A percentile compares a stretch with the other conserved stretches of the same genome.
These are phyloP conservation scores for Drosophila lacicola DNA, from an alignment of 2,888 invertebrate species.

Conservation along the genomic window DNA sequence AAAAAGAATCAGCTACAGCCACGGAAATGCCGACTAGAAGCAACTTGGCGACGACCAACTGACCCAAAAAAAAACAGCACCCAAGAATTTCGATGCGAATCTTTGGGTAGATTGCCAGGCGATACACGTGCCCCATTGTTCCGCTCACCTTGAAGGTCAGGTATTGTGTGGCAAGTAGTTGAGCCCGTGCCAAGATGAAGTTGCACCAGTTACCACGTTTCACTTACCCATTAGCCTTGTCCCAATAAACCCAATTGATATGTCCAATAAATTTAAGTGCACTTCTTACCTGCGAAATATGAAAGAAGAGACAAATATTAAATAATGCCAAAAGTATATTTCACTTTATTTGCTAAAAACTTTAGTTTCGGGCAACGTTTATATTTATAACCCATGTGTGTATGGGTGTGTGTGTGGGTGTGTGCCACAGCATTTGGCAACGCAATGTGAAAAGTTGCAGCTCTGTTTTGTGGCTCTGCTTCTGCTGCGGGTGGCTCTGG, in stretches of 20 bases:
- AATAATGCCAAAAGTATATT: slow-evolving; percentile 27
- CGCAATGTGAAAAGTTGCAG: slow-evolving; percentile 17
- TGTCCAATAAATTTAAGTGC: slow-evolving; percentile 8
- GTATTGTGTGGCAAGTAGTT: slow-evolving; percentile 50
- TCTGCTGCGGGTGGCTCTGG: slow-evolving; percentile 14
- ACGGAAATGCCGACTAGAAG: slow-evolving; percentile 21
- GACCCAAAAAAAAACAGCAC: slow-evolving; percentile 51
- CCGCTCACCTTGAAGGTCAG: slow-evolving; percentile 61
- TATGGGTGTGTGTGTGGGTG: slow-evolving; percentile 14
- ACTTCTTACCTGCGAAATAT: neutral
- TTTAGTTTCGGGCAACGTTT: slow-evolving; percentile 39
- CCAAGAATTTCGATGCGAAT: slow-evolving; percentile 41
- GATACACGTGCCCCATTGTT: slow-evolving; percentile 42
- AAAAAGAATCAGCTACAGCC: slow-evolving; percentile 25
- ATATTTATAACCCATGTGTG: slow-evolving; percentile 29
- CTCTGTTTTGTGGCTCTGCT: slow-evolving; percentile 25
- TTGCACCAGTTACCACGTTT: slow-evolving; percentile 66
- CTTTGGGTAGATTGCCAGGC: slow-evolving; percentile 46
- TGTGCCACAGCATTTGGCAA: slow-evolving; percentile 17
- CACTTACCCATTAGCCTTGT: slow-evolving; percentile 50
- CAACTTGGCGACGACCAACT: slow-evolving; percentile 59
- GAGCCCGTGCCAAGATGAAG: slow-evolving; percentile 56
- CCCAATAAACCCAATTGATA: slow-evolving; percentile 13
- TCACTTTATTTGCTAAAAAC: slow-evolving; percentile 49
- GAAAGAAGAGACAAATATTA: slow-evolving; percentile 22